Evolutionary conservation across 2,797 vertebrate species (phyloP).

Genomic region (Neomorphus geoffroyi): DNA sequence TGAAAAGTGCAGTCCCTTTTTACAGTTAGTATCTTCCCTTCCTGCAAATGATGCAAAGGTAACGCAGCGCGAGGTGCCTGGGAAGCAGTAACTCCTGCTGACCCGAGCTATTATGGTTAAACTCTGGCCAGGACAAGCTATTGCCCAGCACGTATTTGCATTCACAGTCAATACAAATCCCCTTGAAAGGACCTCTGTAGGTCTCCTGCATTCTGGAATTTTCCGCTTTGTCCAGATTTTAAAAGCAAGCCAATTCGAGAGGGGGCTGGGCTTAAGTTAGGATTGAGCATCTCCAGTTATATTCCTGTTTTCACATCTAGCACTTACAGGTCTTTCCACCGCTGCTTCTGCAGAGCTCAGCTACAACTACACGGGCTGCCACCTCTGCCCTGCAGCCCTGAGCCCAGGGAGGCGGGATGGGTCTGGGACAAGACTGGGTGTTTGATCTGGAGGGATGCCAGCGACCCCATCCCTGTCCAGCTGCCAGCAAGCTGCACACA

Average conservation of each 20-base stretch:
- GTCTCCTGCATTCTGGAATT: not conserved
- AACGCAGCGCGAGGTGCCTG: not conserved
- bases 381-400: not conserved
- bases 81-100: not conserved
- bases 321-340: not conserved
- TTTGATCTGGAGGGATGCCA: not conserved
- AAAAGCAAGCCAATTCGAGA: not conserved
- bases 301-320: not conserved
- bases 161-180: not conserved
- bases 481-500: not conserved
- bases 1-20: not conserved
- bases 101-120: not conserved
- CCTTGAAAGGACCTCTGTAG: not conserved
- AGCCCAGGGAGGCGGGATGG: accelerated
- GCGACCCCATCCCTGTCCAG: not conserved
- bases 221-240: not conserved
- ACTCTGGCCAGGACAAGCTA: not conserved
- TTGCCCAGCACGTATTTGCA: not conserved
- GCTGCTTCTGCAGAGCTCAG: not conserved
- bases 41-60: not conserved
- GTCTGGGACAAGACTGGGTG: accelerated
- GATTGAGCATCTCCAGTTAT: not conserved
- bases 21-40: not conserved
- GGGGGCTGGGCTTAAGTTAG: not conserved
- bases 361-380: not conserved